These are phyloP conservation scores for Spheniscus humboldti DNA, from an alignment of 2,797 vertebrate species.

Conservation along the genomic window DNA sequence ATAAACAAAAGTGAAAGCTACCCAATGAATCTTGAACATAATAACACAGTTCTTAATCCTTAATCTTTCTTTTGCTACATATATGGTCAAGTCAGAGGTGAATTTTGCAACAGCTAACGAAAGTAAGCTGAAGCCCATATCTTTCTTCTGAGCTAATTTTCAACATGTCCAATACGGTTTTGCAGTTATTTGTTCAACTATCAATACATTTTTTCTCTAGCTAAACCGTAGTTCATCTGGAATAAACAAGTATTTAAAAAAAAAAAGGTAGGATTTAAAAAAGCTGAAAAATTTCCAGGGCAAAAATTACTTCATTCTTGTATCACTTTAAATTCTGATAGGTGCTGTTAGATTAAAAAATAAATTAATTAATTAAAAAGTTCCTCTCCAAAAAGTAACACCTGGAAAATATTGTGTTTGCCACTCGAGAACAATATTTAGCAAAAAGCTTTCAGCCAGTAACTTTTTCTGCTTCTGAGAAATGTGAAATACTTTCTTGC, in stretches of 20 bases:
- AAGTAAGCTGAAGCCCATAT: background rate
- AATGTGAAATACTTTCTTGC: background rate
- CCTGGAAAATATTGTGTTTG: background rate
- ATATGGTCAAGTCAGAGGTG: background rate
- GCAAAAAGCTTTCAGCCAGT: background rate
- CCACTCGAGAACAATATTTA: background rate
- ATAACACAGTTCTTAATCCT: background rate
- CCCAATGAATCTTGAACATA: background rate
- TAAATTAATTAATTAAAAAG: background rate
- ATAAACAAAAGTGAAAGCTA: background rate
- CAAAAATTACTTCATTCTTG: background rate
- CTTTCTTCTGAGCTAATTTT: conserved; percentile 15
- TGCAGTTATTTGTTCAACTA: conserved; percentile 12
- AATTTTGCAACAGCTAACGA: background rate
- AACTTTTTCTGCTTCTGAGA: background rate
- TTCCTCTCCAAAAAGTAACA: background rate
- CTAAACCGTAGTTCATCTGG: background rate
- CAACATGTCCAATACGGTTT: background rate
- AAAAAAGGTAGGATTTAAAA: background rate
- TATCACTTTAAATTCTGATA: background rate
- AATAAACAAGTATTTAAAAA: background rate
- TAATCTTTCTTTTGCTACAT: background rate
- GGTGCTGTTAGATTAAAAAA: background rate
- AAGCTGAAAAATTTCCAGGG: background rate
- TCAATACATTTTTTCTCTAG: background rate